Conservation (phyloP, 2,797 vertebrate species). For the Gallinago stenura region DNA sequence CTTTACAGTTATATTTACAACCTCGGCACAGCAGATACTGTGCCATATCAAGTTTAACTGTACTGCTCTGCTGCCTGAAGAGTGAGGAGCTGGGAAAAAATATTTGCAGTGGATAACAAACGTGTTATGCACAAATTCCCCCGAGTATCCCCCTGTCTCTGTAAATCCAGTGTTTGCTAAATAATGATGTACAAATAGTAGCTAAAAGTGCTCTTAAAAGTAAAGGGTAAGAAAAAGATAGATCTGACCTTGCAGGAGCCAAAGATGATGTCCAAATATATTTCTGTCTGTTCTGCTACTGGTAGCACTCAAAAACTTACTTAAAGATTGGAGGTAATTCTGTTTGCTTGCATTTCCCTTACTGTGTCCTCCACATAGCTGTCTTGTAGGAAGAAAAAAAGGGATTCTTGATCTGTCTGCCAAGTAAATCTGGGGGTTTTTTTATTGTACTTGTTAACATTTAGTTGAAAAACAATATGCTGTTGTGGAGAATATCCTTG, state of each 20-base stretch:
- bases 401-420: not conserved
- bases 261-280: constrained; percentile 32
- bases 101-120: not conserved
- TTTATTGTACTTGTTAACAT: not conserved
- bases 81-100: not conserved
- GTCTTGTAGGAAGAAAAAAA: not conserved
- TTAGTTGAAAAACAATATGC: not conserved
- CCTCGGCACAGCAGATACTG: not conserved
- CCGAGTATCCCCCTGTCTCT: not conserved
- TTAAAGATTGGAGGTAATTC: constrained; percentile 24
- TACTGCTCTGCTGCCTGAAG: not conserved
- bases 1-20: not conserved
- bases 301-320: constrained; percentile 41
- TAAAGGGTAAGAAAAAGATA: not conserved
- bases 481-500: not conserved
- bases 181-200: not conserved
- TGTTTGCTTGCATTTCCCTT: constrained; percentile 24
- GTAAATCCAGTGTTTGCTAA: not conserved
- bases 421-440: not conserved
- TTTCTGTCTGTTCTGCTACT: constrained; percentile 41
- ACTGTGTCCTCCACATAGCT: constrained; percentile 28
- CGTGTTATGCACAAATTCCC: not conserved
- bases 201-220: not conserved
- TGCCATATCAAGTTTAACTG: not conserved
- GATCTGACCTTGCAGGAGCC: constrained; percentile 16